Base-by-base conservation (phyloP, 2,113 vertebrate species). In the Poecilia latipinna region DNA sequence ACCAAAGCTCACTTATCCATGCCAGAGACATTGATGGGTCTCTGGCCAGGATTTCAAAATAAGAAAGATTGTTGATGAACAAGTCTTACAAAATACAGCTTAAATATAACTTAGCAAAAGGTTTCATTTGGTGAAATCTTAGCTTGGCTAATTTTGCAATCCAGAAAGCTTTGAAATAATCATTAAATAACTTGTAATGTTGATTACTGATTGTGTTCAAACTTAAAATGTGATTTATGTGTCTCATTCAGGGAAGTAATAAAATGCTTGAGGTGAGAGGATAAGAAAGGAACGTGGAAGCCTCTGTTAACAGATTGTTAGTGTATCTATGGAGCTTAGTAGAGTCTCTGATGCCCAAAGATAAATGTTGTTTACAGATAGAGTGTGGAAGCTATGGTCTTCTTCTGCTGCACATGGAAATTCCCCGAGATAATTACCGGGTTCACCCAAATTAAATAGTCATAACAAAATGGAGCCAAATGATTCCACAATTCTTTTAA, bases 401-500 rank as follows among this genome's bases (percentile, higher is more conserved):
- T 10, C 8, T 2, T 57, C 17, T 7, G 22, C 24, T 57, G 51
- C 51, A 57, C 51, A 57, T 24, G 24, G 51, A 24, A 57, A 57
- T 57, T n/a, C 51, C 24, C 19, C 51, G 10, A 68, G 54, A 62
- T 61, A 68, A 48, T 60, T 74, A 0, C 0, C 17, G 15, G 51
- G 65, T 78, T 70, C 51, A 75, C 70, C 61, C 39, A 44, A 26
- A 77, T 2, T 42, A 17, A 57, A 57, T 54, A 29, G 12, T 31
- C 63, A 31, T 63, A 42, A 65, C 10, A 11, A 54, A 51, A 26
- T 1, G 26, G n/a, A 35, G 6, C 28, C 61, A 68, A 69, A 61
- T 11, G 4, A 12, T 29, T 68, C 13, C 8, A 72, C 6, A 69
- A 31, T 31, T 32, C 15, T 31, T 64, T 22, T 19, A 17, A 22